Conservation (phyloP, 2,113 vertebrate genomes). For the Atherinomorus stipes region DNA sequence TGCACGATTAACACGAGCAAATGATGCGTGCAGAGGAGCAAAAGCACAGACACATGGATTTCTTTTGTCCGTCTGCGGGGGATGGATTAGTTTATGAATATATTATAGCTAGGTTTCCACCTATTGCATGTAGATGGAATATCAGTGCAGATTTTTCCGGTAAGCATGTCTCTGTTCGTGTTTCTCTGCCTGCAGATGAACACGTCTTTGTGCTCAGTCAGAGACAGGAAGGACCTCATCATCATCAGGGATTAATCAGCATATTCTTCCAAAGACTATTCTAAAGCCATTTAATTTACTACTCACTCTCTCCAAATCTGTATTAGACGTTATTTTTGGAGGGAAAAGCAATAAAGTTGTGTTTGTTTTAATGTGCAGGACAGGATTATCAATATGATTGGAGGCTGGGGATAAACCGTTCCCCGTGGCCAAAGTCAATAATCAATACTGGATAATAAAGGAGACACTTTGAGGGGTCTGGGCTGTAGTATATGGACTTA, state of each 20-base stretch:
- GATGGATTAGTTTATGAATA: background rate
- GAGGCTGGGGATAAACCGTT: no score
- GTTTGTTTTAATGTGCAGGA: no score
- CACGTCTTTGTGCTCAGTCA: constrained; percentile 36
- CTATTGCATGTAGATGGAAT: constrained; percentile 8
- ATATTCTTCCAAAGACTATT: constrained; percentile 3
- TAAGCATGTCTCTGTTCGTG: background rate
- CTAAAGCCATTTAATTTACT: background rate
- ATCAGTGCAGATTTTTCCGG: constrained; percentile 16
- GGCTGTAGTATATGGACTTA: no score
- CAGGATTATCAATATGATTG: no score
- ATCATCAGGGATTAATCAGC: constrained; percentile 4
- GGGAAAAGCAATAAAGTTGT: background rate
- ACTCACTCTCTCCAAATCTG: background rate
- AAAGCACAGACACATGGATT: constrained; percentile 8
- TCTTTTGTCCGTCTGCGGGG: background rate
- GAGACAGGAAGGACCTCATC: constrained; percentile 19
- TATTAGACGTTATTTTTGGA: background rate
- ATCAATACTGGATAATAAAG: no score
- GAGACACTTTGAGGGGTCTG: no score
- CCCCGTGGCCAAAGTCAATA: no score
- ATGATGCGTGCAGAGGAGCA: constrained; percentile 12
- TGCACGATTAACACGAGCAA: constrained; percentile 32
- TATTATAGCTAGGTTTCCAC: background rate
- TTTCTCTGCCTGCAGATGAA: constrained; percentile 30